Base-by-base conservation (phyloP, 2,888 invertebrate species). In the Thecophora atra region DNA sequence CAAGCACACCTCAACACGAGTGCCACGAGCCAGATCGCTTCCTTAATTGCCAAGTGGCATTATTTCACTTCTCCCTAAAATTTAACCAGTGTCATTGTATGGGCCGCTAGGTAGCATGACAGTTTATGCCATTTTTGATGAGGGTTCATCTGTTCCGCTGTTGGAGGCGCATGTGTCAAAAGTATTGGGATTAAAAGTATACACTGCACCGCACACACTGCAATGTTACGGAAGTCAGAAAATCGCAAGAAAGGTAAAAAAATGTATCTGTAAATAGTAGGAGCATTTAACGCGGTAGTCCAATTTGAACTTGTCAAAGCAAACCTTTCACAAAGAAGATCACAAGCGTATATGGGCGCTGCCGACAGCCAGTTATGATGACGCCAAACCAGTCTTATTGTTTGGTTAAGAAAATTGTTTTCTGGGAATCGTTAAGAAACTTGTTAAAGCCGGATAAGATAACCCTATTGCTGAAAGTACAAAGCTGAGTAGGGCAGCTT, bases 151-250 rank as follows among this genome's bases (percentile, higher is more conserved):
- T 2, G 51, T 52, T 1, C 51, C 28, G 7, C 51, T 47, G n/a
- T 63, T 47, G 51, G 62, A 62, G 19, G 30, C 47, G 37, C 26
- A 24, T 24, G 21, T 24, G 8, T 19, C 56, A 7, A 56, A 2
- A 1, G 21, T 6, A 21, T 37, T 63, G 19, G 44, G 63, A 1
- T 30, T 63, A 21, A 42, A 19, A n/a, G 63, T 19, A 19, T 21
- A 30, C 1, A 15, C 24, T 17, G 52, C n/a, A 52, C 66, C 66
- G 7, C 19, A 52, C 6, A 66, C 66, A 6, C 37, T 54, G 2
- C 66, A 66, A 52, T 66, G 66, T 52, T 66, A 66, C n/a, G 54
- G 51, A 17, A 28, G 52, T n/a, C 28, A 52, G n/a, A 51, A 52
- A 21, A n/a, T 28, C 0, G 30, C 66, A 30, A 6, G 66, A 66